Evolutionary conservation across 1,140 invertebrate species (phyloP), one percentile per base, ranked within the genome.

Genomic region (Popillia japonica): DNA sequence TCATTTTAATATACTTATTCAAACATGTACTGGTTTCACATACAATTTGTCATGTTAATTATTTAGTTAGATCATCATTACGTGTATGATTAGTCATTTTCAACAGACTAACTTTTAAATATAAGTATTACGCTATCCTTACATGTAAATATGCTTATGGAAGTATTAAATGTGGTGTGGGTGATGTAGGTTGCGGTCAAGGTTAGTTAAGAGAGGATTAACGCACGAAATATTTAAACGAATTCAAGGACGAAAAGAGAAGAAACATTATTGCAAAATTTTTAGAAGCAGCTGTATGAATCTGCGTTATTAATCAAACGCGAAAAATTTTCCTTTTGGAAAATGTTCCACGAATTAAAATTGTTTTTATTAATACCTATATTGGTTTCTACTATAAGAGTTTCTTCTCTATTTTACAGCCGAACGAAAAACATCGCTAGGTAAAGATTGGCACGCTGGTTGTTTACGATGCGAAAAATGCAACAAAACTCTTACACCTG

Each of bases 391-490:
- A n/a, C n/a, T n/a, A n/a, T n/a, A n/a, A n/a, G n/a, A n/a, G n/a
- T n/a, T n/a, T n/a, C n/a, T n/a, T 74, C 34, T n/a, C 34, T 74
- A 8, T 40, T 81, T 91, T 91, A 77, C 86, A 95, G 94, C 94
- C 73, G 94, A 95, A 85, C 89, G 93, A 78, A 93, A 94, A 83
- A 92, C 92, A 0, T 95, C 93, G 10, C 84, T 95, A 68, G 94
- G 94, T 6, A 95, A 95, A 85, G 94, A 95, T 84, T 95, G 94
- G 94, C 94, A 95, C 81, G 86, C 91, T 7, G 88, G 88, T 10
- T 95, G 94, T 85, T 86, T 95, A 73, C 89, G 90, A 78, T 95
- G 94, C 85, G 92, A 92, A 84, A 94, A 94, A 85, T 95, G 94
- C 84, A 93, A 92, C 84, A 95, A 95, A 85, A 94, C 93, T 0